These are phyloP conservation scores for Tuberolachnus salignus DNA, from an alignment of 2,888 invertebrate species.

Conservation along the genomic window DNA sequence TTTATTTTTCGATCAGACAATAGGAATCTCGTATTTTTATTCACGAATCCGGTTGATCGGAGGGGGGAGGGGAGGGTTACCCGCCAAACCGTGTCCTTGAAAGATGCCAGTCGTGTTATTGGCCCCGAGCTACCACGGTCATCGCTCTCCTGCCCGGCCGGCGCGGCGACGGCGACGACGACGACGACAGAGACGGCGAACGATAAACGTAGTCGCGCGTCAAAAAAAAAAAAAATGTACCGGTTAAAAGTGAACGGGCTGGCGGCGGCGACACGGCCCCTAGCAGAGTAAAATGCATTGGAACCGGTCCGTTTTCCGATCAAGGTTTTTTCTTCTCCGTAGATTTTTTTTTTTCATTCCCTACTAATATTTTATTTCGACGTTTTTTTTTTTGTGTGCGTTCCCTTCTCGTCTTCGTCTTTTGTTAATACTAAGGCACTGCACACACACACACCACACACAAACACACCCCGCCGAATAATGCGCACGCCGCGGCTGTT, in stretches of 20 bases:
- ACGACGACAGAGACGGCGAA: background rate
- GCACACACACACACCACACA: too few relatives aligned
- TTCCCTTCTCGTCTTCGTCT: conserved; percentile 16
- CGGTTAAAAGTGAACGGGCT: conserved; percentile 32
- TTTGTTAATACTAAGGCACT: conserved; percentile 32
- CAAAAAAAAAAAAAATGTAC: conserved; percentile 34
- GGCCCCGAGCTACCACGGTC: conserved; percentile 54
- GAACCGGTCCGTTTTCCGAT: conserved; percentile 40
- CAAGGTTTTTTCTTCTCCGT: conserved; percentile 32
- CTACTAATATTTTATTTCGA: background rate
- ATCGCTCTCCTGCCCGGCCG: conserved; percentile 47
- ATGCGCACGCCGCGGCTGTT: conserved; percentile 14
- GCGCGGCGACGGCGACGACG: conserved; percentile 10
- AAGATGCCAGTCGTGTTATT: conserved; percentile 53
- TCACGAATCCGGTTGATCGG: conserved; percentile 38
- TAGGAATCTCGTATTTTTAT: conserved; percentile 46
- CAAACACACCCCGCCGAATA: conserved; percentile 1
- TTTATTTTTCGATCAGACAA: conserved; percentile 38
- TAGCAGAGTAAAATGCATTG: conserved; percentile 18
- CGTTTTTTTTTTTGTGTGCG: conserved; percentile 10
- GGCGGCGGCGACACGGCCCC: background rate
- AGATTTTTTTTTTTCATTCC: too few relatives aligned
- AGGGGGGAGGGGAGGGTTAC: conserved; percentile 14
- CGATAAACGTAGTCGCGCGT: conserved; percentile 20
- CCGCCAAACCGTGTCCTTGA: conserved; percentile 56